Base-by-base conservation (phyloP, 2,888 invertebrate species). In the Parnassius mnemosyne region DNA sequence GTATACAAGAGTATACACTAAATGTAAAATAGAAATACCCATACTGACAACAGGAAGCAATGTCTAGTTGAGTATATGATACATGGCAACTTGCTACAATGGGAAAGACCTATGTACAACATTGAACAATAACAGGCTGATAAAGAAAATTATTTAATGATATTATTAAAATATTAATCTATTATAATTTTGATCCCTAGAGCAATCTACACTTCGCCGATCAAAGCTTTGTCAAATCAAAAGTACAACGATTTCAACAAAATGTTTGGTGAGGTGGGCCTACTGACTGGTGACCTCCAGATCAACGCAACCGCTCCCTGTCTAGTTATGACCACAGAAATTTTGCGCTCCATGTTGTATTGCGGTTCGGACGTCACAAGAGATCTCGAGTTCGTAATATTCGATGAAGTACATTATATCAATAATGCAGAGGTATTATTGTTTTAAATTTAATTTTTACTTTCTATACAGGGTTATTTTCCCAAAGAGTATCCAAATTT, bases 321-420 rank as follows among this genome's bases (percentile, higher is more conserved):
- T 80, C 93, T 99, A 0, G 98, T 99, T 60, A 99, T 99, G 99
- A 99, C 99, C 0, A 99, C 99, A 0, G 99, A 99, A 92, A 99
- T 99, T 76, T 89, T 99, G 41, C 94, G 98, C 67, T 98, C 98
- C 0, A 99, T 99, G 98, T 89, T 99, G 12, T 98, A 98, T 80
- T 97, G 97, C 64, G 98, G 98, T 10, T 96, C 95, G 66, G 99
- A 99, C 77, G 95, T 98, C 60, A 96, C 98, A 0, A 93, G 98
- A 53, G 99, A 99, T 84, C 91, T 99, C 60, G 99, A 99, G 83
- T 99, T 98, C 92, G 99, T 99, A 3, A 97, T 99, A 75, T 99
- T 99, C 81, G 99, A 99, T 85, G 99, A 99, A 90, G 98, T 99
- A 9, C 99, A 99, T 84, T 99, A 99, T 79, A 97, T 99, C 68